Evolutionary conservation across 2,113 vertebrate species (phyloP), one percentile per base, ranked within the genome.

Genomic region (Cephalopholis sonnerati): DNA sequence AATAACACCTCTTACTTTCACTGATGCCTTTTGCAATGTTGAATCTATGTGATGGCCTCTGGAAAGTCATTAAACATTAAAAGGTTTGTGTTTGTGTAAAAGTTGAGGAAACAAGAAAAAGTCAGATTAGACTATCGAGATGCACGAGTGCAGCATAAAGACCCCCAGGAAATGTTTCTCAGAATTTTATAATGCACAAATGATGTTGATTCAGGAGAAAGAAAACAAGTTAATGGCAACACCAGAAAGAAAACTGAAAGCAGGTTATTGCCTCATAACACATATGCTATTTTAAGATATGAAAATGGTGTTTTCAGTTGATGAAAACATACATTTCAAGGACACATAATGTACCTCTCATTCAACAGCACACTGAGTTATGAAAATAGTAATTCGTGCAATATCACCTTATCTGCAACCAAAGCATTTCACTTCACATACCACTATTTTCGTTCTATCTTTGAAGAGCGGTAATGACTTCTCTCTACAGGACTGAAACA

Each of bases 391-490:
- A 66, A 78, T 81, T 75, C n/a, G 44, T n/a, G 15, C 64, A 70
- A 53, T 75, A 84, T 84, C 67, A 81, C 54, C 61, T 59, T 51
- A 71, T 71, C 79, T 64, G 81, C 53, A 74, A 76, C 57, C 29
- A 65, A 62, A 73, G 64, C 46, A 53, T 62, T 86, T 82, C 25
- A 54, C 55, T 77, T 61, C 36, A 48, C 51, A 77, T 62, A 24
- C 41, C 32, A 71, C 53, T 29, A 58, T 74, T 77, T 75, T 54
- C 24, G 27, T 75, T 79, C 58, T 24, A 12, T 68, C 81, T 88
- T 74, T 82, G 67, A 81, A 79, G 66, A 79, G 41, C 48, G 16
- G 74, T 61, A 85, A 89, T 79, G 80, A 79, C 61, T 83, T 81
- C 46, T 82, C 46, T 83, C 82, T 77, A 25, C 67, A 77, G 72